Evolutionary conservation across 2,797 vertebrate species (phyloP), one percentile per base, ranked within the genome.

Genomic region (Neosilurus hyrtlii): DNA sequence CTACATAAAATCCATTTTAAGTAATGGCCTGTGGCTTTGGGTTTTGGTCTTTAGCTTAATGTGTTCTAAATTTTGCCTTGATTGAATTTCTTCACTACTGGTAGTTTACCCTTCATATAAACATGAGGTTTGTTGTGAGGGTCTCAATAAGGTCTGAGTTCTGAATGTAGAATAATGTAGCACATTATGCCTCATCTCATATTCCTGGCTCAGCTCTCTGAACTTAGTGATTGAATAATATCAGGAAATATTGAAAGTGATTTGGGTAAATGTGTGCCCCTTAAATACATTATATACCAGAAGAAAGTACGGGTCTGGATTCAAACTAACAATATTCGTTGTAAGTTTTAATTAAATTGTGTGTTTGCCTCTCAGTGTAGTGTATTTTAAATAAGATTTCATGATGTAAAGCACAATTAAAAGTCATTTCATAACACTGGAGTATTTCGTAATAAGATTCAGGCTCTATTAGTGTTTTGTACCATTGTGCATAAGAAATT

Each of bases 161-260:
- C 63, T 71, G 68, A 43, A 49, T 75, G 66, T 74, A 54, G 65
- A 37, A 54, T 83, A 75, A 78, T 63, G n/a, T 52, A 43, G 70
- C 81, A 70, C 73, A 85, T 86, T 82, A 88, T 66, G 78, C 83
- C 43, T 37, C 71, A 74, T 56, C 52, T 56, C 9, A 72, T 26
- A 81, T 81, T 62, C 83, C 56, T 82, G 72, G 71, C 61, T 77
- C 80, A 80, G 84, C 54, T 85, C 80, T 85, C 63, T 81, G 82
- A 85, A 66, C 86, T 85, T 80, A 26, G 84, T 71, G 87, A 84
- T 85, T 82, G 67, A 85, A 81, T 72, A 84, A 74, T 70, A 76
- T 78, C 75, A 85, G 80, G 62, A 88, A 86, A 84, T 30, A 30
- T 83, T 57, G 75, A 74, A 84, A 72, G 70, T 61, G 8, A 24